These are phyloP conservation scores for Abramis brama DNA, from an alignment of 2,113 vertebrate species.

Conservation along the genomic window DNA sequence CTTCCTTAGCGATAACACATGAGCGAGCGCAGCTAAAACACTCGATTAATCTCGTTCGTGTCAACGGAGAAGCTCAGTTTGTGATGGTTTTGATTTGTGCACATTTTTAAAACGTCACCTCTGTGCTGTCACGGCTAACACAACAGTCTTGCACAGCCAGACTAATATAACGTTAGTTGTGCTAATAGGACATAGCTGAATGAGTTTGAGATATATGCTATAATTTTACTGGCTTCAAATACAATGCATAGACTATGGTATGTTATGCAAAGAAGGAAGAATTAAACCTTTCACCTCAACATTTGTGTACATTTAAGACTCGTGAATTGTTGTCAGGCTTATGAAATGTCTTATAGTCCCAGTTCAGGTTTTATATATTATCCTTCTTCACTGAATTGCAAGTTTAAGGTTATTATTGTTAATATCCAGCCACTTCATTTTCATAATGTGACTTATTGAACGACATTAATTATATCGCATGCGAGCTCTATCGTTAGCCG, in stretches of 20 bases:
- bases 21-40: slow-evolving; percentile 25
- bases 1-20: slow-evolving; percentile 40
- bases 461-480: neutral
- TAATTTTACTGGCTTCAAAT: neutral
- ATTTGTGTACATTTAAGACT: neutral
- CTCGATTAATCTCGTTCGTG: neutral
- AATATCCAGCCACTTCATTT: neutral
- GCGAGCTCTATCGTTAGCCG: neutral
- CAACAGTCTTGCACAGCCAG: neutral
- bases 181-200: neutral
- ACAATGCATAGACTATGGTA: neutral
- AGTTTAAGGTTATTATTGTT: neutral
- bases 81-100: neutral
- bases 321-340: neutral
- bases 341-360: neutral
- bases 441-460: neutral
- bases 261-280: neutral
- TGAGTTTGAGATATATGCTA: too few species aligned
- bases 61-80: neutral
- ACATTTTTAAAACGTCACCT: neutral
- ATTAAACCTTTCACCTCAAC: neutral
- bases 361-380: neutral
- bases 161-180: neutral
- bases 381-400: neutral
- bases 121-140: neutral